A percentile compares a stretch with the other conserved stretches of the same genome.
These are phyloP conservation scores for Marcusenius ussheri DNA, from an alignment of 2,113 vertebrate species.

Conservation along the genomic window DNA sequence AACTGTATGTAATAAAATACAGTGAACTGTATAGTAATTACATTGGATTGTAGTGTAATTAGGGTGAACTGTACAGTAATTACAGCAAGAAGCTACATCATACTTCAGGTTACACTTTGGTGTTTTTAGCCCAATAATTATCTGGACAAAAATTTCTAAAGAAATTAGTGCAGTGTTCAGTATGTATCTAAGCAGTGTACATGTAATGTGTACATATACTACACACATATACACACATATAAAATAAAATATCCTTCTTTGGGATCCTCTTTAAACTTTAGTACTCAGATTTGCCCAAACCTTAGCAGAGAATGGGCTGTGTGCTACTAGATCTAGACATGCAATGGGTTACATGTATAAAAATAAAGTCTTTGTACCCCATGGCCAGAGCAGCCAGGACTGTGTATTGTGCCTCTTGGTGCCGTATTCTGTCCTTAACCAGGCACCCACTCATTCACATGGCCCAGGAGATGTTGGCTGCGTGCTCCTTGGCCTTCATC, in stretches of 20 bases:
- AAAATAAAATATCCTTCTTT: not conserved
- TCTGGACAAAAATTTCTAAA: not conserved
- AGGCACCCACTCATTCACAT: constrained; percentile 65
- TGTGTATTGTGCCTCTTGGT: constrained; percentile 5
- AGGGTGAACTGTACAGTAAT: not conserved
- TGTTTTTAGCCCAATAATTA: not conserved
- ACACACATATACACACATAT: not conserved
- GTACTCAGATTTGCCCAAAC: not conserved
- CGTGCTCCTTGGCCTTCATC: constrained; percentile 98
- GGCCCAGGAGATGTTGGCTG: constrained; percentile 98
- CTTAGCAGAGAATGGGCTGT: not conserved
- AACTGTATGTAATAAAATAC: not conserved
- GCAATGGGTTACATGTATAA: not conserved
- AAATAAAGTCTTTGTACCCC: not conserved
- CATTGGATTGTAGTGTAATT: not conserved
- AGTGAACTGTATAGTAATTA: not conserved
- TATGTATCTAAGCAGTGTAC: not conserved
- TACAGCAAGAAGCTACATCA: not conserved
- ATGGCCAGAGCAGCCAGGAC: not conserved
- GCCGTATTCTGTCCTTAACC: constrained; percentile 34
- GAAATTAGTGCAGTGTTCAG: not conserved
- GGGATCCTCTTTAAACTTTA: not conserved
- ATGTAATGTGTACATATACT: not conserved
- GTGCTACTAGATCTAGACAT: not conserved
- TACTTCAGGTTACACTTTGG: not conserved